phyloP scores from a whole-genome alignment of 2,888 invertebrate genomes.

The Uropetala carovei region DNA sequence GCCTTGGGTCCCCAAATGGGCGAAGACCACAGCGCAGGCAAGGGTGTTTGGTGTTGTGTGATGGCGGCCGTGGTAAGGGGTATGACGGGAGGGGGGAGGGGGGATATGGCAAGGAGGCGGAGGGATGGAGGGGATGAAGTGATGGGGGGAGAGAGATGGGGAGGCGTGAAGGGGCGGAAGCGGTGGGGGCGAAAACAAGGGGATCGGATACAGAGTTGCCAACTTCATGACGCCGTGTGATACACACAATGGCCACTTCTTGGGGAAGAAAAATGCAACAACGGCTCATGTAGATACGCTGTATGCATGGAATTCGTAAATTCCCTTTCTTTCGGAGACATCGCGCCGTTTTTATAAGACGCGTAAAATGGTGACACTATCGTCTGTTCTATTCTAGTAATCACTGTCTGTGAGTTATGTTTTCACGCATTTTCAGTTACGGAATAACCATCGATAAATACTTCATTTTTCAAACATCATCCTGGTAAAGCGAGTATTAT shows the following conservation, averaged over 20 bases:
- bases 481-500: too few species aligned
- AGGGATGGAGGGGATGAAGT: not conserved
- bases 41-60: not conserved
- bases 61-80: not conserved
- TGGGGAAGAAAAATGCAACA: slow-evolving; percentile 46
- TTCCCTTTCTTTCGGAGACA: not conserved
- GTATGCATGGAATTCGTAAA: slow-evolving; percentile 23
- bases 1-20: slow-evolving; percentile 6
- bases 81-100: not conserved
- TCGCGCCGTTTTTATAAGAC: not conserved
- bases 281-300: slow-evolving; percentile 38
- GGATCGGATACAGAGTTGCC: slow-evolving; percentile 59
- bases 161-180: not conserved
- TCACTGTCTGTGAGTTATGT: too few species aligned
- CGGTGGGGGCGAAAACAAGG: slow-evolving; percentile 12
- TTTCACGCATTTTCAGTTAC: too few species aligned
- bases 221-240: slow-evolving; percentile 39
- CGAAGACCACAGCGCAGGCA: not conserved
- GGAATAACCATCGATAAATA: too few species aligned
- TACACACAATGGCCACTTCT: slow-evolving; percentile 31
- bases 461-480: too few species aligned
- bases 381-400: too few species aligned
- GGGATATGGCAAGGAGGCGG: not conserved
- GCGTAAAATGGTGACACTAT: too few species aligned
- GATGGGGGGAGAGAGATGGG: not conserved